phyloP scores from a whole-genome alignment of 2,113 vertebrate species.

The Platichthys flesus region DNA sequence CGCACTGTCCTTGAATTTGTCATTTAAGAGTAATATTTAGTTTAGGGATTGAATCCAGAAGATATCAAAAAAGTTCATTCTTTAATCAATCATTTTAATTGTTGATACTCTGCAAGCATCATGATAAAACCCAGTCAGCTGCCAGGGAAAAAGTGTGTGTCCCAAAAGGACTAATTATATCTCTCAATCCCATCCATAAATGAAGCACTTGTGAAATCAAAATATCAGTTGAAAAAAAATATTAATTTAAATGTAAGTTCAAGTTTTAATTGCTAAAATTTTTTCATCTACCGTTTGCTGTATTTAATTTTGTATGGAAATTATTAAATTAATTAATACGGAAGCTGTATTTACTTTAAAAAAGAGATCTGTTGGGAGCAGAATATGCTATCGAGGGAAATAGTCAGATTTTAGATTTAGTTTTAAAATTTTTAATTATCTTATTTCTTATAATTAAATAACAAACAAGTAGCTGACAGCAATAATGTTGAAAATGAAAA shows the following conservation, averaged over 20 bases:
- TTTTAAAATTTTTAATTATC: too few species aligned
- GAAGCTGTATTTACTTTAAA: neutral
- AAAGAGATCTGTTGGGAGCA: too few species aligned
- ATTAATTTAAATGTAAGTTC: neutral
- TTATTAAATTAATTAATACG: neutral
- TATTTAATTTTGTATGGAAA: neutral
- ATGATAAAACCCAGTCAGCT: too few species aligned
- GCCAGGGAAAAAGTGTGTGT: too few species aligned
- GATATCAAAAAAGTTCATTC: neutral
- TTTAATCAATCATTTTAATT: neutral
- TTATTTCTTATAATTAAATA: too few species aligned
- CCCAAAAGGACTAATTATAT: too few species aligned
- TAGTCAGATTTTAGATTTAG: too few species aligned
- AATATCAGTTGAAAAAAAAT: neutral
- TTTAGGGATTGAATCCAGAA: neutral
- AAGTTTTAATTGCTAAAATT: neutral
- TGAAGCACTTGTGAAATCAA: neutral
- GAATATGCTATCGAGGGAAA: too few species aligned
- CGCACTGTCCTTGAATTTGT: neutral
- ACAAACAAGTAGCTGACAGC: too few species aligned
- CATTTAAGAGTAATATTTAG: neutral
- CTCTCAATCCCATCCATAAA: too few species aligned
- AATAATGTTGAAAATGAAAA: too few species aligned
- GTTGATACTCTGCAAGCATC: neutral
- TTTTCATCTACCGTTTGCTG: too few species aligned